Base-by-base conservation (phyloP, 2,113 vertebrate genomes). In the Lophura nycthemera region DNA sequence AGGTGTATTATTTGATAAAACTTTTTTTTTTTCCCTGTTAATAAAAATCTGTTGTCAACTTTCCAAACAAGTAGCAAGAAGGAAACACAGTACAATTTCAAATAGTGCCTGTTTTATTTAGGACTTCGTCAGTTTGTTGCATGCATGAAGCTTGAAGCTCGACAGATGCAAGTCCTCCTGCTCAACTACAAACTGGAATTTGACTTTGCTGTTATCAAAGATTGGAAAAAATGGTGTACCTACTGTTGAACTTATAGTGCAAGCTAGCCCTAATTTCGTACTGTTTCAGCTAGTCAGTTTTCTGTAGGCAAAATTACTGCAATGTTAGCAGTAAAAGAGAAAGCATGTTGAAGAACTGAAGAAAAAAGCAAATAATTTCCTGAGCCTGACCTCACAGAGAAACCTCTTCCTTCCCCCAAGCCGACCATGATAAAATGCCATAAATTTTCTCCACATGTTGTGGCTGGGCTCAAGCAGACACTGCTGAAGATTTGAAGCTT, bases 361-460 rank as follows among this genome's bases (percentile, higher is more conserved):
- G 61, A 69, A 64, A 80, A 93, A 92, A 67, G 7, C 52, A 17
- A 65, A 83, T 90, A 75, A 86, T 94, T 93, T 92, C 70, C 84
- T 77, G 56, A 0, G 6, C 36, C 52, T 89, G 81, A 94, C 88
- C 80, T 92, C 81, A 60, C 54, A 66, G 69, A 70, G 82, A 88
- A 96, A 83, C 30, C 56, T 87, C 60, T 89, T 93, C 83, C 74
- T 97, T 95, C 60, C 83, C 89, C 59, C 52, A 89, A 92, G 74
- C 45, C 86, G 94, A 47, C 81, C 81, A 69, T 54, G 88, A 78
- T 93, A 83, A 95, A 93, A 89, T 82, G 59, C 60, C 29, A 48
- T 94, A 87, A 87, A 92, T 96, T 95, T 94, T 86, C 81, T 90
- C 71, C 86, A 71, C 61, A 42, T 91, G 63, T 86, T 84, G 34